Base-by-base conservation (phyloP, 2,113 vertebrate species). In the Eudyptes chrysolophus region DNA sequence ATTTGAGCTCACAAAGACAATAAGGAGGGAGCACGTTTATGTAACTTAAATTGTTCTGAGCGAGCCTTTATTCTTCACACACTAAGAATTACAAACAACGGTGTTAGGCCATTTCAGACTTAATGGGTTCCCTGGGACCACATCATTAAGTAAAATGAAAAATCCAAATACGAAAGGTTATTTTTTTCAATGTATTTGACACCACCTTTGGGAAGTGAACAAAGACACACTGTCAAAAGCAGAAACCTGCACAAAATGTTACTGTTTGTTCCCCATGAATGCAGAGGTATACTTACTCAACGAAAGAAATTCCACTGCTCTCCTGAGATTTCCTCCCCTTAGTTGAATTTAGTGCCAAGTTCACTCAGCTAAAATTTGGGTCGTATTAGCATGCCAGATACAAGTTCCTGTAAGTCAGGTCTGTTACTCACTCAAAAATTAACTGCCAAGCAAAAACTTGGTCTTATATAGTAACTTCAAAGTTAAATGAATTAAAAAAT, bases 241-340 rank as follows among this genome's bases (percentile, higher is more conserved):
- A 92, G 66, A 92, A 98, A 97, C 84, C 83, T 95, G 97, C 94
- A 98, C 97, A 98, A 93, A 98, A 97, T 96, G 96, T 97, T 97
- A 97, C 97, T 97, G 91, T 98, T 98, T 98, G 97, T 94, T 97
- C 85, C 69, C 90, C 42, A 16, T 38, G 68, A 98, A 96, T 95
- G 95, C 92, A 96, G 97, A 98, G 95, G 98, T 98, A 96, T 86
- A 97, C 94, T 97, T 97, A 97, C 94, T 97, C 97, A 97, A 96
- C 26, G 79, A 98, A 97, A 97, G 94, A 81, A 98, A 98, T 98
- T 98, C 98, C 97, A 96, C 32, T 89, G 40, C 68, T 97, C 98
- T 96, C 98, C 72, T 19, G 97, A 97, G 98, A 97, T 89, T 97
- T 96, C 82, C 89, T 97, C 96, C 94, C 96, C 94, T 91, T 69